Base-by-base conservation (phyloP, 92 coral and sea anemone species). In the Epizoanthus rinbou region DNA sequence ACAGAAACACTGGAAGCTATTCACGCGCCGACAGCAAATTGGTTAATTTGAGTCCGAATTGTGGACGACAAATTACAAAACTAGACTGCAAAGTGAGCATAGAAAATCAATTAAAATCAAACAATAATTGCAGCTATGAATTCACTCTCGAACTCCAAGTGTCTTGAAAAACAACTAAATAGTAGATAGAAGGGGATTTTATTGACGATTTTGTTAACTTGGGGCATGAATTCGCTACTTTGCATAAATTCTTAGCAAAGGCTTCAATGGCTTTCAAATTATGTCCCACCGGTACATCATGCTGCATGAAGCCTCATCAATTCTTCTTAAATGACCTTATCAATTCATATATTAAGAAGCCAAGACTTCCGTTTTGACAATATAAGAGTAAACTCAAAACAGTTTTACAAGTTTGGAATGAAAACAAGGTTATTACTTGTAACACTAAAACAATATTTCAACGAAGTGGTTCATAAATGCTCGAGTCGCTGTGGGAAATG, bases 221-320 rank as follows among this genome's bases (percentile, higher is more conserved):
- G 37, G 71, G 17, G 24, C 82, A 33, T 76, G 35, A 37, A 59
- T 76, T 25, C 54, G 24, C 69, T 78, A 22, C 58, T 78, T 78
- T 37, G 71, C 70, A 78, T 78, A 78, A 78, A 78, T 78, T 78
- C 35, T 41, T 21, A 43, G 56, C 76, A 28, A 45, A 69, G 62
- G 43, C 71, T 78, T 41, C 22, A 69, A 62, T 37, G 43, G 43
- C 43, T 37, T 37, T 37, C 43, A 37, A 35, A 2, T 2, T 4
- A 37, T 63, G 47, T 78, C 71, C 82, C 82, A 59, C 82, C 54
- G 64, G 71, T 39, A 62, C 56, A 76, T n/a, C 18, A 37, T 39
- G 37, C 82, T 19, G 82, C 70, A 43, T 78, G 71, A 78, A 78
- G 25, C 82, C 82, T 62, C 54, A 37, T 76, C 53, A 78, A 39